Conservation (phyloP, 2,888 invertebrate genomes). For the Pollenia angustigena region DNA sequence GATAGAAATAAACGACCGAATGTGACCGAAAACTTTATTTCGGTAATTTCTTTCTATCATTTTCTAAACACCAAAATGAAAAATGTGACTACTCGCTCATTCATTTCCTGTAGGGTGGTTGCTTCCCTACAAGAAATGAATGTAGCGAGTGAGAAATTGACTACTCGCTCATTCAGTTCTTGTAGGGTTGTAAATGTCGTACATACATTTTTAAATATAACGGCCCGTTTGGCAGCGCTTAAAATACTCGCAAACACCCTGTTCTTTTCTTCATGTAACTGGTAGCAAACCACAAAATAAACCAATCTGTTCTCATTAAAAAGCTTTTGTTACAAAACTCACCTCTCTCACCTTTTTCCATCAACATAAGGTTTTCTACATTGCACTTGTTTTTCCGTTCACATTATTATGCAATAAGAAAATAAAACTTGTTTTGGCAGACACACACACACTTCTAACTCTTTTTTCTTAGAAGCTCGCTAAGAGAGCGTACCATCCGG, state of each 20-base stretch:
- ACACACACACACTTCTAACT: background rate
- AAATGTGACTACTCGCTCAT: no score
- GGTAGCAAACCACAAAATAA: background rate
- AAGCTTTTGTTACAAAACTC: conserved; percentile 12
- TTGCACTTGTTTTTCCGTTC: conserved; percentile 57
- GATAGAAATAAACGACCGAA: no score
- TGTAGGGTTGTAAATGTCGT: no score
- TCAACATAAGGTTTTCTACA: background rate
- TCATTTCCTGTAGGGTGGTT: no score
- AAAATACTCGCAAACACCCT: conserved; percentile 10
- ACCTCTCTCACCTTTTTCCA: background rate
- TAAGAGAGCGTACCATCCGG: background rate
- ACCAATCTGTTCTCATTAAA: background rate
- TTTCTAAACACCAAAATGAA: no score
- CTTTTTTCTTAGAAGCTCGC: background rate
- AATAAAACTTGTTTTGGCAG: conserved; percentile 42
- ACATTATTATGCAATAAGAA: conserved; percentile 49
- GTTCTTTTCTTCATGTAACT: background rate
- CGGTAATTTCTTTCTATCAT: no score
- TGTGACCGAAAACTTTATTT: no score
- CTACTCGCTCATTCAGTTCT: no score
- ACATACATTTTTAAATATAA: background rate
- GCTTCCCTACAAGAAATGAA: no score
- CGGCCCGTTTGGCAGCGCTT: background rate
- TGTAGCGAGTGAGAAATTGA: no score